Conservation (phyloP, 1,140 invertebrate species). For the Hypsibius dujardini region DNA sequence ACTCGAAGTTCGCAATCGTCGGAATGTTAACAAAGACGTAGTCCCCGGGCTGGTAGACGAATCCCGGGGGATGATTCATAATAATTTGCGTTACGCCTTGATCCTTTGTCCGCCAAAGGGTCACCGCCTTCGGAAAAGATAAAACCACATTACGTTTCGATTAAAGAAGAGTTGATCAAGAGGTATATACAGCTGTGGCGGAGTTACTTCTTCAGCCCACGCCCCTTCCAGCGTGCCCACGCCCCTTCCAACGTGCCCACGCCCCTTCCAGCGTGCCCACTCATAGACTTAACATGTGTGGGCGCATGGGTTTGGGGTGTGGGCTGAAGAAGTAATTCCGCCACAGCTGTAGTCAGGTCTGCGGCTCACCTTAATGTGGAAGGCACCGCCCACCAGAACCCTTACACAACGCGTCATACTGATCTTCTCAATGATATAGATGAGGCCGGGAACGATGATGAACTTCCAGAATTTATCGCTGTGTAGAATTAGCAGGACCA, state of each 20-base stretch:
- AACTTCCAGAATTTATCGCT: constrained; percentile 88
- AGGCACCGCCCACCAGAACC: constrained; percentile 31
- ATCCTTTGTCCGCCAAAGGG: no score
- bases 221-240: no score
- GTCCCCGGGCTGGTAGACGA: constrained; percentile 76
- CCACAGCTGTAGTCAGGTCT: no score
- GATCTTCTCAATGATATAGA: constrained; percentile 61
- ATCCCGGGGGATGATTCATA: constrained; percentile 62
- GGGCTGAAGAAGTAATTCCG: no score
- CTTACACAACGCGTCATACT: constrained; percentile 9
- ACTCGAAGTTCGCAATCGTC: constrained; percentile 73
- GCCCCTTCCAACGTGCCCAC: no score
- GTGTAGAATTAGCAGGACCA: constrained; percentile 64
- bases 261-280: no score
- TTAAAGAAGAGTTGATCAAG: background rate
- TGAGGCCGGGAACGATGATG: constrained; percentile 61
- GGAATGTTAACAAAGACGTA: constrained; percentile 87
- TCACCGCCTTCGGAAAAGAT: no score
- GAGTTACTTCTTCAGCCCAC: no score
- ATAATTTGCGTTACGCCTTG: constrained; percentile 39
- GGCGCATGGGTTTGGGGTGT: no score
- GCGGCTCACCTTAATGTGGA: constrained; percentile 55
- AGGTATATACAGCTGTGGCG: no score
- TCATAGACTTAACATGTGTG: no score
- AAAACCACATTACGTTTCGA: no score